These are phyloP conservation scores for Lymantria dispar DNA, from an alignment of 2,888 invertebrate species.

Conservation along the genomic window DNA sequence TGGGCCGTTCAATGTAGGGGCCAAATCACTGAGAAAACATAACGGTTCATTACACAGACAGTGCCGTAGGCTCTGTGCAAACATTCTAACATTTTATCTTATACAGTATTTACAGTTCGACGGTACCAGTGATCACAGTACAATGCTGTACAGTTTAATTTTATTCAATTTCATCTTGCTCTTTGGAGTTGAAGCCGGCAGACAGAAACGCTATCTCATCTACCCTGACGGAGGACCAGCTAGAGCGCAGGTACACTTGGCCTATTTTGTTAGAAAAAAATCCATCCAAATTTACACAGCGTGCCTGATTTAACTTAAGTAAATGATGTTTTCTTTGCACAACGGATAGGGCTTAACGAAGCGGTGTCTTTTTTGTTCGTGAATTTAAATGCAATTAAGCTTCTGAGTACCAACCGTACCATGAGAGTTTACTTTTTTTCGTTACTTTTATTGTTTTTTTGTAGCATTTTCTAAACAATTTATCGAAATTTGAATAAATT, in stretches of 20 bases:
- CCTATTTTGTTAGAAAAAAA: slow-evolving; percentile 36
- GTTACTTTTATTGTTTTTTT: slow-evolving; percentile 21
- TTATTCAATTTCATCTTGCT: slow-evolving; percentile 56
- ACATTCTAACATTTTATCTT: slow-evolving; percentile 66
- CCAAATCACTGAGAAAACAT: slow-evolving; percentile 74
- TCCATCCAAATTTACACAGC: slow-evolving; percentile 61
- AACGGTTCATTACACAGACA: slow-evolving; percentile 76
- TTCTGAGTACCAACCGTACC: slow-evolving; percentile 51
- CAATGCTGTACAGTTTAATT: slow-evolving; percentile 58
- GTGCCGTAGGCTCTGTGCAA: slow-evolving; percentile 62
- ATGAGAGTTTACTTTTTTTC: slow-evolving; percentile 37
- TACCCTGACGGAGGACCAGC: slow-evolving; percentile 83
- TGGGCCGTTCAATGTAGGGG: slow-evolving; percentile 45
- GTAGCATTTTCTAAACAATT: slow-evolving; percentile 11
- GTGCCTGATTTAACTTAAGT: slow-evolving; percentile 64
- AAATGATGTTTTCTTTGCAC: slow-evolving; percentile 75
- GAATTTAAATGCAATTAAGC: slow-evolving; percentile 77
- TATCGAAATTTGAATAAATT: slow-evolving; percentile 8
- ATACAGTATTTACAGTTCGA: slow-evolving; percentile 59
- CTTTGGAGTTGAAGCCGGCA: slow-evolving; percentile 42
- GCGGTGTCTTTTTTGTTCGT: slow-evolving; percentile 68
- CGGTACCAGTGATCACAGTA: slow-evolving; percentile 43
- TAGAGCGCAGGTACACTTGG: slow-evolving; percentile 79
- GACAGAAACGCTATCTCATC: slow-evolving; percentile 81
- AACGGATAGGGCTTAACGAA: slow-evolving; percentile 72